Percentiles rank a stretch among this genome's conserved stretches.
These are phyloP conservation scores for Thymelicus lineola DNA, from an alignment of 2,888 invertebrate species.

Conservation along the genomic window DNA sequence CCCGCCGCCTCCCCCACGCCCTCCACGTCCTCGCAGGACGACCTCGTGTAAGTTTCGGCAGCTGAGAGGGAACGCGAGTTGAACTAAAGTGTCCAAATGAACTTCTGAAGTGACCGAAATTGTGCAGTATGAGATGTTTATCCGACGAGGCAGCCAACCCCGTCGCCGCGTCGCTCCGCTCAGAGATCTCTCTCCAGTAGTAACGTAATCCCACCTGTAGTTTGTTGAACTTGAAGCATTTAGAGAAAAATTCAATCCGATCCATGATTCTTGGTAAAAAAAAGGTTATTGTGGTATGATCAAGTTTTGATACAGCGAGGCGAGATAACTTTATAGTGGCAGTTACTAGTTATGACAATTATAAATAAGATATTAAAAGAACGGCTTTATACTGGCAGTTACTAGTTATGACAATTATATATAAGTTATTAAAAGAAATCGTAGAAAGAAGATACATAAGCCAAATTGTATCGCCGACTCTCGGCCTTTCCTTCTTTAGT, in stretches of 20 bases:
- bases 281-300: background rate
- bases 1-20: slow-evolving; percentile 22
- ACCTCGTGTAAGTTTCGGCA: slow-evolving; percentile 43
- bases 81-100: slow-evolving; percentile 2
- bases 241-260: slow-evolving; percentile 33
- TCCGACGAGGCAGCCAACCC: background rate
- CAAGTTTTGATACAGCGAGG: background rate
- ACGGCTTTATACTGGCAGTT: background rate
- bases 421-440: too few species aligned
- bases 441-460: background rate
- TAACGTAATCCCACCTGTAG: slow-evolving; percentile 32
- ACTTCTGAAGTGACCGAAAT: background rate
- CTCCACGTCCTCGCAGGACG: slow-evolving; percentile 33
- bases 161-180: background rate
- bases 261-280: slow-evolving; percentile 22
- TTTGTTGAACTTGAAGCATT: slow-evolving; percentile 20
- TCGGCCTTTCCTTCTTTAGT: background rate
- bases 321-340: background rate
- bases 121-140: too few species aligned
- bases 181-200: slow-evolving; percentile 1
- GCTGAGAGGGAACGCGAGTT: background rate
- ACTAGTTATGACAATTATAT: background rate
- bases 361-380: too few species aligned
- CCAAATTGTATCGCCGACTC: background rate
- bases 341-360: background rate